phyloP scores from a whole-genome alignment of 1,140 invertebrate species.

The Colletes latitarsis region DNA sequence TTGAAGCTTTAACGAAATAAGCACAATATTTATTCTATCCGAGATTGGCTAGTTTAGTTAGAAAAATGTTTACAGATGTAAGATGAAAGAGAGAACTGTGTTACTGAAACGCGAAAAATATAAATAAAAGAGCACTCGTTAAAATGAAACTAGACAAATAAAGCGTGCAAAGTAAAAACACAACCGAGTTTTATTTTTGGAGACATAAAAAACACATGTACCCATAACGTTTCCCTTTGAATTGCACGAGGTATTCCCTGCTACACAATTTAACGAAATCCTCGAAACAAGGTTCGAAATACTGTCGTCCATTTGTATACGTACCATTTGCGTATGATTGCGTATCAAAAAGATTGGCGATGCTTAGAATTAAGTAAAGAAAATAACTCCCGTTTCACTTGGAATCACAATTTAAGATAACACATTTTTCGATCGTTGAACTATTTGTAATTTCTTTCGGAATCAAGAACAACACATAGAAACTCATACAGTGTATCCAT shows the following conservation, averaged over 20 bases:
- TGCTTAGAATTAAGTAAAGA: not conserved
- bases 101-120: no score
- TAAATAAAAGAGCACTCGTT: no score
- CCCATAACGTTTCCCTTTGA: not conserved
- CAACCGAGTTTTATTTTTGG: not conserved
- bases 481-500: no score
- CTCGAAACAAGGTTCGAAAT: not conserved
- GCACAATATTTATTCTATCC: no score
- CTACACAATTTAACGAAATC: not conserved
- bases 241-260: not conserved
- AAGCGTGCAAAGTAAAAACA: not conserved
- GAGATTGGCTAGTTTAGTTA: no score
- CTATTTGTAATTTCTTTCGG: no score
- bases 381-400: not conserved
- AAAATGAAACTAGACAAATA: not conserved
- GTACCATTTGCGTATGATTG: not conserved
- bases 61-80: no score
- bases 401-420: no score
- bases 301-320: not conserved
- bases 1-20: no score
- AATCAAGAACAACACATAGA: no score
- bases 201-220: not conserved
- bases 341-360: conserved; percentile 18
- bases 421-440: no score
- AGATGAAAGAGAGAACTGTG: no score